Base-by-base conservation (phyloP, 2,797 vertebrate genomes). In the Glossophaga mutica region DNA sequence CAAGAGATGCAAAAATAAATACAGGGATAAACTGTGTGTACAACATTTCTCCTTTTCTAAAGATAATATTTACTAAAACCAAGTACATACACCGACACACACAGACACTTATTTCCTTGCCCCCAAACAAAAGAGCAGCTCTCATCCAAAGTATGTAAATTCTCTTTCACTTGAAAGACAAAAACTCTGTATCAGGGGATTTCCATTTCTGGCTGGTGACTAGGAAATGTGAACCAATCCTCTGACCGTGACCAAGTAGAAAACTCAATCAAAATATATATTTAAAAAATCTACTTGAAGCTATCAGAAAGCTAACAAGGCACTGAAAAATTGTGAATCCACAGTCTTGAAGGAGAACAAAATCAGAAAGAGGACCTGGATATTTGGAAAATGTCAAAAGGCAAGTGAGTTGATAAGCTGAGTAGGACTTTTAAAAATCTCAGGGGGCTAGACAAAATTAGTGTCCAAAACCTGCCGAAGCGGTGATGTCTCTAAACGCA, bases 311-410 rank as follows among this genome's bases (percentile, higher is more conserved):
- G 11, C 1, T 73, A 85, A 34, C 21, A 88, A 65, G 55, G 9
- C 10, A 68, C 16, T 67, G n/a, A 79, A 90, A 96, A 57, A 71
- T 37, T 65, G 85, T 34, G 22, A 65, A 55, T 62, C 9, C 10
- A 67, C 73, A 6, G 10, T 57, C 8, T 73, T 65, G 2, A 46
- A 37, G 12, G 71, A 76, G 9, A 44, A 39, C 50, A 52, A 70
- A 16, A 2, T 2, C 32, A 76, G 6, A 74, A 71, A 90, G 26
- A 83, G 12, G 19, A 34, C 9, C 10, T 22, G 55, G n/a, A 9
- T 59, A 85, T 81, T 87, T 93, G 37, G 32, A 96, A 94, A 96
- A 82, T 88, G 37, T 37, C 78, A 77, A 67, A 81, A 82, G 2
- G 21, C 8, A 85, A 46, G 24, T 48, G 32, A 62, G n/a, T 39